Conservation (phyloP, 2,888 invertebrate species). For the Balanococcus diminutus region DNA sequence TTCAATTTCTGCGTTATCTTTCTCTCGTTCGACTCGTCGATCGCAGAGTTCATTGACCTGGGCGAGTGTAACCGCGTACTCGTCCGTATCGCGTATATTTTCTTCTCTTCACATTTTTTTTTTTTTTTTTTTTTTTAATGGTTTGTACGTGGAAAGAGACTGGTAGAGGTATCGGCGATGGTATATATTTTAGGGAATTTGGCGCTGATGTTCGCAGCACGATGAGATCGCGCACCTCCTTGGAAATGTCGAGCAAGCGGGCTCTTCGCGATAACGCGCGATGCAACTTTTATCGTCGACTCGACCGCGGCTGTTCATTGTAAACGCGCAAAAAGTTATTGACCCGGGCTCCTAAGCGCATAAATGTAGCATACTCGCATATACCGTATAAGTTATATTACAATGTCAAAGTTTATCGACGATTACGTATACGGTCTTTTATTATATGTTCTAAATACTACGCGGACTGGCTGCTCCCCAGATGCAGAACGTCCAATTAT, state of each 20-base stretch:
- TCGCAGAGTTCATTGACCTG: conserved; percentile 18
- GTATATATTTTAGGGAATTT: conserved; percentile 25
- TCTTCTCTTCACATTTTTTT: neutral
- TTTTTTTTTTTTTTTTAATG: conserved; percentile 12
- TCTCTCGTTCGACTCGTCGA: conserved; percentile 27
- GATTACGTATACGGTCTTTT: neutral
- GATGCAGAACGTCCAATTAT: neutral
- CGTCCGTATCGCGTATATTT: conserved; percentile 21
- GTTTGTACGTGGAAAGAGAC: neutral
- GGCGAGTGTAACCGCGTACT: conserved; percentile 21
- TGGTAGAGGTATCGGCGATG: neutral
- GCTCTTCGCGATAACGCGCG: conserved; percentile 19
- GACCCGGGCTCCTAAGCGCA: neutral
- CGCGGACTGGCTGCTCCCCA: neutral
- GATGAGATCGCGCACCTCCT: neutral
- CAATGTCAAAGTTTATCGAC: conserved; percentile 26
- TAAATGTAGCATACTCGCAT: conserved; percentile 4
- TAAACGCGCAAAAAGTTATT: conserved; percentile 25
- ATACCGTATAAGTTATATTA: neutral
- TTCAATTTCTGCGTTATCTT: conserved; percentile 19
- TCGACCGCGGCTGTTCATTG: conserved; percentile 1
- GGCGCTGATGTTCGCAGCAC: neutral
- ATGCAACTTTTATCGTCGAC: neutral
- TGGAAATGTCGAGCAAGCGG: conserved; percentile 4
- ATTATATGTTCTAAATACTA: neutral